Evolutionary conservation across 2,888 invertebrate species (phyloP), one percentile per base, ranked within the genome.

Genomic region (Volucella zonaria): DNA sequence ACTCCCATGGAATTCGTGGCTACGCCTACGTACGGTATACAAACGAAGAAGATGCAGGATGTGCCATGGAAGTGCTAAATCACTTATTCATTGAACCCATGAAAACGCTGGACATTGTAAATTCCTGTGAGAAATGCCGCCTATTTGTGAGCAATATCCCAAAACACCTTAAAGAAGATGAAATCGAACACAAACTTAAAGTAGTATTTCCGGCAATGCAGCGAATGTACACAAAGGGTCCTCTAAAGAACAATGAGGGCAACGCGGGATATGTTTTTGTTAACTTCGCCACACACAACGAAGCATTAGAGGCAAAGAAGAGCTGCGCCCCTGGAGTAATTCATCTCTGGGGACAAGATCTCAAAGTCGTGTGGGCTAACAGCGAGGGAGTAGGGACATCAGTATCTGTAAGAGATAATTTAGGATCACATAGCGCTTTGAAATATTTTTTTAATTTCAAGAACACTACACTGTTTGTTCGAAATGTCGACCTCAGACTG

Each of bases 361-460:
- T 90, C n/a, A 89, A 89, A 76, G 88, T 90, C 8, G 89, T 89
- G 1, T 90, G 90, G 90, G 90, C 90, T 2, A 89, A 89, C 74
- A 88, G 88, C 0, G 89, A 87, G 43, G 86, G 87, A 4, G 74
- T 77, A 3, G 89, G 89, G 40, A 81, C 83, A 49, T 79, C 88
- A 1, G 87, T 87, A 68, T 79, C 87, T 38, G 89, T 88, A 87
- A 87, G 87, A 52, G 9, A 12, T 54, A 47, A 15, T 8, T 56
- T 52, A n/a, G 12, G 10, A 31, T 10, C 3, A 47, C 2, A 64
- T 14, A n/a, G 9, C 18, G n/a, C 64, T 64, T 66, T 12, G 40
- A 45, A 52, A 14, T 62, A 18, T 68, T 51, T 38, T 64, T 62
- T 43, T 66, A 31, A 11, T 66, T 71, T 43, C 23, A n/a, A 90